These are phyloP conservation scores for Paradoxurus hermaphroditus DNA, from an alignment of 2,113 vertebrate species.

Conservation along the genomic window DNA sequence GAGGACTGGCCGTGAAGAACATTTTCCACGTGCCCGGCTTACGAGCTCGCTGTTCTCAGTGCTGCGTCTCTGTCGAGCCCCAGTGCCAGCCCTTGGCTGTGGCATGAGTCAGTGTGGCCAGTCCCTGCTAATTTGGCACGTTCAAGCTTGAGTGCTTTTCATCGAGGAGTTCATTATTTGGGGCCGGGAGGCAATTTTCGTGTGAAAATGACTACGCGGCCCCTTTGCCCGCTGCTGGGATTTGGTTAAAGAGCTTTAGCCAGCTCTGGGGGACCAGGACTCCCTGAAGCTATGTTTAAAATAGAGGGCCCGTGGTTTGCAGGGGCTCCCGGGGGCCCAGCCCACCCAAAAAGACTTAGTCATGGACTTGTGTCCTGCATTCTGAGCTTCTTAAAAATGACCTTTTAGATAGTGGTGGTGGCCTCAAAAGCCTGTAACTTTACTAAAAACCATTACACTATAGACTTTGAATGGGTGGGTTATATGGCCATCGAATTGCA, in stretches of 20 bases:
- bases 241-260: not conserved
- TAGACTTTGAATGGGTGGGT: not conserved
- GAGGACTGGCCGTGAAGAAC: not conserved
- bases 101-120: not conserved
- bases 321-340: not conserved
- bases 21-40: not conserved
- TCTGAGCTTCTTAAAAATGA: not conserved
- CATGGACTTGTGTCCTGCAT: not conserved
- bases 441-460: not conserved
- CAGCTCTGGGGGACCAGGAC: not conserved
- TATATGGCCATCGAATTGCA: not conserved
- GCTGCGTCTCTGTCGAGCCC: not conserved
- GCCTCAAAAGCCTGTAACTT: not conserved
- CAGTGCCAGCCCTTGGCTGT: accelerated
- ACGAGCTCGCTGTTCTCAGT: not conserved
- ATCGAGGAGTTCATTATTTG: not conserved
- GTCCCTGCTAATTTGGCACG: not conserved
- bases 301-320: not conserved
- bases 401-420: not conserved
- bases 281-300: too few relatives aligned
- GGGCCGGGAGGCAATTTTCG: not conserved
- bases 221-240: not conserved
- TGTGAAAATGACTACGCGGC: accelerated
- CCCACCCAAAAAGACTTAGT: not conserved
- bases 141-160: not conserved